Percentiles rank a stretch among this genome's conserved stretches.
These are phyloP conservation scores for Emmelina monodactyla DNA, from an alignment of 2,888 invertebrate species.

Conservation along the genomic window DNA sequence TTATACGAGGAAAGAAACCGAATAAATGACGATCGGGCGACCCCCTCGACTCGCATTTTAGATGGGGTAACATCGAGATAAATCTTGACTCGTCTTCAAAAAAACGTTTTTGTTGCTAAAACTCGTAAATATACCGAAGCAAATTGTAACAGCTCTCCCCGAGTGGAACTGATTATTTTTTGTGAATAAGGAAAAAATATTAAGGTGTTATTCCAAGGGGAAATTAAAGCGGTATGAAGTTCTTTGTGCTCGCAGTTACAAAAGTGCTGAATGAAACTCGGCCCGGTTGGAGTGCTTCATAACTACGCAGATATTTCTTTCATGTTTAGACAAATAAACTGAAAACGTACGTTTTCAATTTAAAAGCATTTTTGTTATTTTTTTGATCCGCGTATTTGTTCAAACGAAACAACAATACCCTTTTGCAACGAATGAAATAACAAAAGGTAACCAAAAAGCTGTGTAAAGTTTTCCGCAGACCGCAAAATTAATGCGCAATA, in stretches of 20 bases:
- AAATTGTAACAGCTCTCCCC: constrained; percentile 28
- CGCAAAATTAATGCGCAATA: neutral
- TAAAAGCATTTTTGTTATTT: neutral
- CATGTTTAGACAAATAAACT: no score
- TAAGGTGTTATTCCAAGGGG: constrained; percentile 42
- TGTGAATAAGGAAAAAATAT: constrained; percentile 33
- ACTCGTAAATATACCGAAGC: constrained; percentile 29
- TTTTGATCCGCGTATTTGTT: no score
- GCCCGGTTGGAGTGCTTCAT: constrained; percentile 13
- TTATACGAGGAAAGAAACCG: constrained; percentile 38
- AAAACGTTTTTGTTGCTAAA: constrained; percentile 25
- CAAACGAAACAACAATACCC: no score
- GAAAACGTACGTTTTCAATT: constrained; percentile 12
- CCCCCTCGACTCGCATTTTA: constrained; percentile 32
- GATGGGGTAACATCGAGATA: constrained; percentile 33
- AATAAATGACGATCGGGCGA: constrained; percentile 29
- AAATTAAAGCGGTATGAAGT: constrained; percentile 42
- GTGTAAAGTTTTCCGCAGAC: neutral
- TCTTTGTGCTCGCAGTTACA: constrained; percentile 30
- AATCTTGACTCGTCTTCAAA: constrained; percentile 38
- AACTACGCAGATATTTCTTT: constrained; percentile 14
- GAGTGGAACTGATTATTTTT: constrained; percentile 29
- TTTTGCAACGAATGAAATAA: no score
- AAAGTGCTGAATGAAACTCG: constrained; percentile 19
- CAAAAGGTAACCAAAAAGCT: no score